Evolutionary conservation across 1,140 invertebrate genomes (phyloP), one percentile per base, ranked within the genome.

Genomic region (Pantala flavescens): DNA sequence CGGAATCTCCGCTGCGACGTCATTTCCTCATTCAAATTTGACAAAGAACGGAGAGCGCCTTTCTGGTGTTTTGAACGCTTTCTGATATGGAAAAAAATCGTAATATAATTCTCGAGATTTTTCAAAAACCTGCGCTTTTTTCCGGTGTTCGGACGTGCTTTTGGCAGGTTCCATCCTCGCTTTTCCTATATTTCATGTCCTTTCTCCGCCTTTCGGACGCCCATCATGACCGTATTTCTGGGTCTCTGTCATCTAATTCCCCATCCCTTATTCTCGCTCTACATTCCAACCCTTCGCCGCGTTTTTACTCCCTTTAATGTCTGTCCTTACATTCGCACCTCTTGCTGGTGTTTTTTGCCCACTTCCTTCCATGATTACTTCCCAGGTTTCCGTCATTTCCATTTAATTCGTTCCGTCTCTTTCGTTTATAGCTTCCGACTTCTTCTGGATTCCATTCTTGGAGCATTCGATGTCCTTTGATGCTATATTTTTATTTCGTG

Each of bases 111-210:
- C 49, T 21, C 49, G 3, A 21, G n/a, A 16, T 63, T 63, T 63
- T 63, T 63, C 49, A 63, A 63, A 63, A 63, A 63, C 12, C 49
- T 63, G 49, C 49, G 49, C n/a, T 16, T 19, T 63, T 11, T 63
- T 36, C 28, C 28, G 28, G 28, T 5, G 28, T 9, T 36, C 28
- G 28, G 28, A 36, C 49, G 49, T 63, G 49, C n/a, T 63, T 21
- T 63, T 63, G 49, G 49, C 49, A 63, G 49, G 49, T 63, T 21
- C n/a, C 49, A 63, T 63, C 49, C 49, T 63, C n/a, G 49, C 49
- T 63, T 12, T 21, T 36, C 49, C 49, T 7, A 63, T 63, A 63
- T 63, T 63, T 63, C 49, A 63, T 63, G n/a, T 63, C n/a, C 49
- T 63, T 63, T 21, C 49, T 63, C 49, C 49, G n/a, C 49, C 49